phyloP scores from a whole-genome alignment of 1,140 invertebrate species.

The Bombus pyrosoma region DNA sequence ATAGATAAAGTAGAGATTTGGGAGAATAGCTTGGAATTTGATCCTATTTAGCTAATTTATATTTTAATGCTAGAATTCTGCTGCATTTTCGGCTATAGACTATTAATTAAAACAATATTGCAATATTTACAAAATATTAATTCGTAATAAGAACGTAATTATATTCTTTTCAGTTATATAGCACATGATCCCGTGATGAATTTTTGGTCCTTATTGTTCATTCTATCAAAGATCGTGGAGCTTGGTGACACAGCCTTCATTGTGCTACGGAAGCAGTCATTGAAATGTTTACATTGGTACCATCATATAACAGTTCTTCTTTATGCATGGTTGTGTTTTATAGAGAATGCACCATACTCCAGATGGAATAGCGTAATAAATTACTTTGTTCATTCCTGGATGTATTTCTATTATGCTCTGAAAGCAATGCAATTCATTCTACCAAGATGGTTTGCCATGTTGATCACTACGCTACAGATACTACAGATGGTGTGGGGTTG shows the following conservation, averaged over 20 bases:
- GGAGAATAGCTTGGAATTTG: too few relatives aligned
- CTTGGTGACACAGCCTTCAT: slow-evolving; percentile 99
- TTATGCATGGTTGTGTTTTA: slow-evolving; percentile 98
- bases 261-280: slow-evolving; percentile 96
- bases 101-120: too few relatives aligned
- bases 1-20: too few relatives aligned
- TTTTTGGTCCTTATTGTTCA: slow-evolving; percentile 98
- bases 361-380: slow-evolving; percentile 99
- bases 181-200: slow-evolving; percentile 93
- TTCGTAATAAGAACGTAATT: background rate
- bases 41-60: too few relatives aligned
- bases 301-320: slow-evolving; percentile 95
- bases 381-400: slow-evolving; percentile 97
- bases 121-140: background rate
- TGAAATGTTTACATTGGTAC: slow-evolving; percentile 99
- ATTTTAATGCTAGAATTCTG: too few relatives aligned
- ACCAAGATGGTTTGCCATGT: too few relatives aligned
- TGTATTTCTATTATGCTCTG: slow-evolving; percentile 98
- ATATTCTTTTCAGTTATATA: slow-evolving; percentile 87
- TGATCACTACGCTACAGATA: slow-evolving; percentile 88
- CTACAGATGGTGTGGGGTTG: slow-evolving; percentile 98
- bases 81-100: too few relatives aligned
- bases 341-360: slow-evolving; percentile 96
- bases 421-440: slow-evolving; percentile 91
- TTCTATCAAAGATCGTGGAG: slow-evolving; percentile 96